Base-by-base conservation (phyloP, 2,797 vertebrate species). In the Hirundo rustica region DNA sequence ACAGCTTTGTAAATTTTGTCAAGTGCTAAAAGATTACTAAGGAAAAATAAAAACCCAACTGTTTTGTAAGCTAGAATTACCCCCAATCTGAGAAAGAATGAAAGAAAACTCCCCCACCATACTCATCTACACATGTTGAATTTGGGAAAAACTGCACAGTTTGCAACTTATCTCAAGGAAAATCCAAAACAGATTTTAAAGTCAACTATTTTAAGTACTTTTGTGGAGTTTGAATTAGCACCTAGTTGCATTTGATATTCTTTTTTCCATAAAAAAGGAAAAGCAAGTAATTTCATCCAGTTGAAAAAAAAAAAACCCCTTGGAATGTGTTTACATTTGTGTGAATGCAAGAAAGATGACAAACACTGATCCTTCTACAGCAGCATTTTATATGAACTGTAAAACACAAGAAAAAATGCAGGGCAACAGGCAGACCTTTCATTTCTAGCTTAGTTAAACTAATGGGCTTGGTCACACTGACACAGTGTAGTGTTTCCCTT, bases 1-100 rank as follows among this genome's bases (percentile, higher is more conserved):
- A 95, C 50, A 99, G 97, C 58, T 97, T 98, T 29, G 98, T 98
- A 91, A 98, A 98, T 97, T 99, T 99, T 96, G 98, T 99, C 98
- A 99, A 95, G 98, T 99, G 96, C 96, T 85, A 71, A 87, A 94
- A 87, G 60, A 26, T 32, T 47, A 97, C 97, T 98, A 98, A 99
- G 98, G 98, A 97, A 97, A 96, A 97, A 76, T 65, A 96, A 94
- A 94, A 62, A 20, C 17, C 11, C 60, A 75, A 38, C 9, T 30
- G 22, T 64, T 93, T 85, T 89, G 8, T 58, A 77, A 58, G 38
- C 11, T 89, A 53, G 92, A 94, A 91, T 68, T 76, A 32, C 16
- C 45, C 42, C 21, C 10, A 42, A 0, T 23, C 34, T 50, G 26
- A 71, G 29, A 76, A 62, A 72, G 7, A 20, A 62, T 50, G 30